Conservation (phyloP, 2,113 vertebrate species). For the Pogona vitticeps region DNA sequence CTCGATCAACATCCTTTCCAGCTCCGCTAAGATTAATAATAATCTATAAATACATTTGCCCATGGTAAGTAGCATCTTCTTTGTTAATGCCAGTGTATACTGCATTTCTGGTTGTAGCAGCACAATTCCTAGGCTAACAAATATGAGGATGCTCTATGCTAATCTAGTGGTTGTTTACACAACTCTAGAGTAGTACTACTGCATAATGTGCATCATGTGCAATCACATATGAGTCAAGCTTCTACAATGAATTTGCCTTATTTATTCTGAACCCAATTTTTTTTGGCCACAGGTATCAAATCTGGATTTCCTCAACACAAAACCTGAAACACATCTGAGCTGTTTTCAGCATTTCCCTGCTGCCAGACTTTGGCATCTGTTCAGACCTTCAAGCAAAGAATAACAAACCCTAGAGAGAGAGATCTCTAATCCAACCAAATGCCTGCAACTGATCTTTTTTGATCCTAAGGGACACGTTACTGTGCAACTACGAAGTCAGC, state of each 20-base stretch:
- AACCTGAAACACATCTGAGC: not conserved
- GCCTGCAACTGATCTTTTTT: not conserved
- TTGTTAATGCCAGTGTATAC: too few species aligned
- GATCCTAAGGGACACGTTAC: not conserved
- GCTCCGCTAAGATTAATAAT: too few species aligned
- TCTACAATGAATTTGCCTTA: too few species aligned
- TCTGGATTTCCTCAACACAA: not conserved
- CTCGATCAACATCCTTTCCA: too few species aligned
- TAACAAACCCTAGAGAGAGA: not conserved
- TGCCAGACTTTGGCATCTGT: not conserved
- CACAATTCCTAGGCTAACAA: too few species aligned
- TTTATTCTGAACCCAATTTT: not conserved
- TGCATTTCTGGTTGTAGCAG: too few species aligned
- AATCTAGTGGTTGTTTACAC: not conserved
- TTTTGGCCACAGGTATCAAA: not conserved
- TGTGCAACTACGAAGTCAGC: not conserved
- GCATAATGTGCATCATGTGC: too few species aligned
- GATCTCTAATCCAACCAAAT: not conserved
- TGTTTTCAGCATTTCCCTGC: not conserved
- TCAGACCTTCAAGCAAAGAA: not conserved
- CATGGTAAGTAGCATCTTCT: too few species aligned
- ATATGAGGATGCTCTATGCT: not conserved
- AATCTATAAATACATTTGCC: too few species aligned
- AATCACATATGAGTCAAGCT: too few species aligned
- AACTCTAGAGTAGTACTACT: not conserved